Percentiles rank a stretch among this genome's conserved stretches.
Evolutionary conservation across 53 echinoderm and acorn worm genomes (phyloP).

Genomic region (Crossaster papposus): DNA sequence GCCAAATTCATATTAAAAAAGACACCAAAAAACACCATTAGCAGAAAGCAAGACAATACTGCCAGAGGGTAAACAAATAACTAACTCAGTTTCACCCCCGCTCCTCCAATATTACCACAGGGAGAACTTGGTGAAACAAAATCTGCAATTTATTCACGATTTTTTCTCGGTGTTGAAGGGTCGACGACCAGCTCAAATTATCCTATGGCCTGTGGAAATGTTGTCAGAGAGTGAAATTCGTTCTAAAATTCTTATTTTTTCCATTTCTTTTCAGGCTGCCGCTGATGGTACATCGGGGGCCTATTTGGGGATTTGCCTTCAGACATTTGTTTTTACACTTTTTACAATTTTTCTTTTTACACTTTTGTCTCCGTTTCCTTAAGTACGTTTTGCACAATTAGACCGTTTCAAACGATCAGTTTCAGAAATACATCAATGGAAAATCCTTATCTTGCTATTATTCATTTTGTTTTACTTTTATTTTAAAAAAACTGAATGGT

Average conservation of each 20-base stretch:
- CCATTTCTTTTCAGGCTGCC: neutral
- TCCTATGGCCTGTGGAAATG: neutral
- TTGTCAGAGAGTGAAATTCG: conserved; percentile 11
- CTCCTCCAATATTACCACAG: conserved; percentile 26
- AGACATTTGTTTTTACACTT: no score
- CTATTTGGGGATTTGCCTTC: neutral
- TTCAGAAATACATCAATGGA: no score
- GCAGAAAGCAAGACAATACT: neutral
- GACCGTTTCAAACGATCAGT: no score
- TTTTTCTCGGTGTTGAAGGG: conserved; percentile 10
- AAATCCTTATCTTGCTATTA: neutral
- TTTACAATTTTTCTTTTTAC: no score
- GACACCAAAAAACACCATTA: neutral
- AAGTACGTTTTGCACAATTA: no score
- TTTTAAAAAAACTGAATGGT: no score
- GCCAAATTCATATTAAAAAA: neutral
- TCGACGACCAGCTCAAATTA: conserved; percentile 37
- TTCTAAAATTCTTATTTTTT: neutral
- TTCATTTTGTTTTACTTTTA: neutral
- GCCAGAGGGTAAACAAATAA: conserved; percentile 24
- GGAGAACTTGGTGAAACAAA: conserved; percentile 39
- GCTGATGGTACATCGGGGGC: neutral
- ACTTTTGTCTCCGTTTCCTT: no score
- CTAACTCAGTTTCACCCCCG: conserved; percentile 18
- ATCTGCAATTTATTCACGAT: conserved; percentile 23